Evolutionary conservation across 2,797 vertebrate genomes (phyloP).

Genomic region (Eremophila alpestris): DNA sequence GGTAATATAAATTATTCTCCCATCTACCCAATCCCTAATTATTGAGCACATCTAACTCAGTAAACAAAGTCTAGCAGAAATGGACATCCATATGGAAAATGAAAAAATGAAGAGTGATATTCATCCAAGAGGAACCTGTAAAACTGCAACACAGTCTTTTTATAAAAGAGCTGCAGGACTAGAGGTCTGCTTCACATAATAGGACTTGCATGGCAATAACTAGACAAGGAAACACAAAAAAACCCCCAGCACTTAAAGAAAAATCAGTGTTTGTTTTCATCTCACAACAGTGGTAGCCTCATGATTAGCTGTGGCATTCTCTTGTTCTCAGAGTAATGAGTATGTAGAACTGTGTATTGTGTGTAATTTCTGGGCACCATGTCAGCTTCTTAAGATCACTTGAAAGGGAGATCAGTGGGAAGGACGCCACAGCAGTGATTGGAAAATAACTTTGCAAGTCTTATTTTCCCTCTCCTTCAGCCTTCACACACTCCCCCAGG

Average conservation of each 20-base stretch:
- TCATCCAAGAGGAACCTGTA: not conserved
- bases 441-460: not conserved
- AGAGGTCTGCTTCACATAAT: not conserved
- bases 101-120: not conserved
- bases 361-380: not conserved
- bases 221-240: not conserved
- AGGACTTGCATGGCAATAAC: not conserved
- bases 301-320: not conserved
- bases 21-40: not conserved
- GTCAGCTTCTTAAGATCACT: not conserved
- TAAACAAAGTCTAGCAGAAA: not conserved
- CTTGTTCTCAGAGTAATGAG: not conserved
- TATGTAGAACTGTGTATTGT: not conserved
- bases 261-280: not conserved
- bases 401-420: conserved; percentile 8
- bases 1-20: not conserved
- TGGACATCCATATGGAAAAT: not conserved
- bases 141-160: not conserved
- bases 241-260: accelerated
- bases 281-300: not conserved
- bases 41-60: not conserved
- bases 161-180: not conserved
- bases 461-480: not conserved
- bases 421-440: not conserved
- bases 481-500: accelerated